Conservation (phyloP, 1,140 invertebrate species). For the Nasonia giraulti region DNA sequence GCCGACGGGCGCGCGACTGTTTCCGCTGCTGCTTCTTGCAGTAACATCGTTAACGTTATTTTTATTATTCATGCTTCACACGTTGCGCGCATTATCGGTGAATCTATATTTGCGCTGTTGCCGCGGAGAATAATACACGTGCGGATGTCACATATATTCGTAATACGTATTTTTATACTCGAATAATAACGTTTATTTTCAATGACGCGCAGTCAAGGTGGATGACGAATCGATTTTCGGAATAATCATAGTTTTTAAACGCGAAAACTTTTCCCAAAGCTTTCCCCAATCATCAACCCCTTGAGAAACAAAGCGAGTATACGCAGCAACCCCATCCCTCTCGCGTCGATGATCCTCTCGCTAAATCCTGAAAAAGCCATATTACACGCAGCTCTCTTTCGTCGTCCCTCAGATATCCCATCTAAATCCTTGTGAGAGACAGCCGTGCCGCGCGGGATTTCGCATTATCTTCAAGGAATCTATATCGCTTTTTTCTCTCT, state of each 20-base stretch:
- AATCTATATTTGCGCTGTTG: too few species aligned
- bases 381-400: conserved; percentile 18
- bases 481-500: not conserved
- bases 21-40: too few species aligned
- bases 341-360: conserved; percentile 52
- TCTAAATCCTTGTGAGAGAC: conserved; percentile 44
- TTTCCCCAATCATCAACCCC: conserved; percentile 57
- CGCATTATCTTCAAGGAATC: conserved; percentile 38
- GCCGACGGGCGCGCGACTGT: too few species aligned
- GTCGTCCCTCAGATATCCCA: conserved; percentile 35
- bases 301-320: conserved; percentile 51
- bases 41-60: not conserved
- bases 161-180: not conserved
- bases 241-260: not conserved
- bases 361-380: conserved; percentile 53
- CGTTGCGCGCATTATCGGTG: not conserved
- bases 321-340: conserved; percentile 17
- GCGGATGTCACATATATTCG: not conserved
- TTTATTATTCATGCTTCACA: not conserved
- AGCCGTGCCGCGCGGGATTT: conserved; percentile 25
- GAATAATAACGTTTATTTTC: not conserved
- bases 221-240: not conserved
- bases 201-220: not conserved
- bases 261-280: not conserved
- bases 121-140: too few species aligned